A percentile compares a stretch with the other conserved stretches of the same genome.
Evolutionary conservation across 2,797 vertebrate species (phyloP).

Genomic region (Clarias pachynema): DNA sequence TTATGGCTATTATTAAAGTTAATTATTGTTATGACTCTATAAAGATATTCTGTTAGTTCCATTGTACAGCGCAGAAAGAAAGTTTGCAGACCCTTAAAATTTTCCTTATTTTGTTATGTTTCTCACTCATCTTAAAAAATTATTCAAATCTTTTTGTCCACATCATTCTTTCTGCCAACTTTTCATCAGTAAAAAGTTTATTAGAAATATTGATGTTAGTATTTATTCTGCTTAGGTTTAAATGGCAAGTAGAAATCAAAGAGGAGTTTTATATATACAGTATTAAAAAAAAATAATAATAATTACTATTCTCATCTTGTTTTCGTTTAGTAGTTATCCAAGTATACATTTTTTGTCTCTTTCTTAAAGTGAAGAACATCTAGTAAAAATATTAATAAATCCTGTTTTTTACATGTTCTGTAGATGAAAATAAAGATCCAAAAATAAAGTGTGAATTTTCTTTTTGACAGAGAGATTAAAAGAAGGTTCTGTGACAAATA

Average conservation of each 20-base stretch:
- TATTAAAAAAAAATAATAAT: too few relatives aligned
- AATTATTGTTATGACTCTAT: neutral
- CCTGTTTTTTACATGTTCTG: neutral
- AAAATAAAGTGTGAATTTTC: neutral
- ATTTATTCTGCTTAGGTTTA: neutral
- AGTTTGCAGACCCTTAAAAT: too few relatives aligned
- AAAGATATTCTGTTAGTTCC: neutral
- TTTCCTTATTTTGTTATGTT: too few relatives aligned
- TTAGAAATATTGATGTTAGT: neutral
- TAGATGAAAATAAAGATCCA: neutral
- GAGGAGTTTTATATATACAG: too few relatives aligned
- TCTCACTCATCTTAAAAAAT: too few relatives aligned
- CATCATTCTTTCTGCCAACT: too few relatives aligned
- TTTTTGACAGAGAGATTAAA: constrained; percentile 2
- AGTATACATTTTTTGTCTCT: neutral
- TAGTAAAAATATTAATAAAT: neutral
- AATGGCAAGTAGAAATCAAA: too few relatives aligned
- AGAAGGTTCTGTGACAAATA: neutral
- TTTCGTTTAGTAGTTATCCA: too few relatives aligned
- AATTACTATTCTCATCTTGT: neutral
- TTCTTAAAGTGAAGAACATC: neutral
- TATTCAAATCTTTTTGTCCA: too few relatives aligned
- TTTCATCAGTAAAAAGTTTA: neutral
- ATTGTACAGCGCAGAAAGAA: neutral
- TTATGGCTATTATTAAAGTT: neutral